Conservation (phyloP, 2,797 vertebrate genomes). For the Poeciliopsis paucimaculata region DNA sequence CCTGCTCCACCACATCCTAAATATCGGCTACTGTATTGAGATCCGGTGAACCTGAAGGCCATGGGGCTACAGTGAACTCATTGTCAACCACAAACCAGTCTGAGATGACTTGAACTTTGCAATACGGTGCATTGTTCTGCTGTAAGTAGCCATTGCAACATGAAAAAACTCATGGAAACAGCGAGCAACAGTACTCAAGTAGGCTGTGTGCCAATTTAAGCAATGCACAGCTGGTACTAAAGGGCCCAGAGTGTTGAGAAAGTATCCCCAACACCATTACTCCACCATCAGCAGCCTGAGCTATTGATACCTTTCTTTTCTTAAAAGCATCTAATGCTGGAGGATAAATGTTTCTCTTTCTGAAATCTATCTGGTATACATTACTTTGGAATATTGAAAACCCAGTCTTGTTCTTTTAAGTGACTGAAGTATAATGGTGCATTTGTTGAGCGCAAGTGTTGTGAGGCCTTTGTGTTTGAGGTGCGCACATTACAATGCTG, state of each 20-base stretch:
- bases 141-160: neutral
- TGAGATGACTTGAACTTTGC: neutral
- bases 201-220: neutral
- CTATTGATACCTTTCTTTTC: neutral
- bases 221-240: neutral
- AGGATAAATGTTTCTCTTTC: neutral
- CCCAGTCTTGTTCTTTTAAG: neutral
- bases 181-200: neutral
- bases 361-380: neutral
- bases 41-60: neutral
- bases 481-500: constrained; percentile 29
- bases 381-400: constrained; percentile 3
- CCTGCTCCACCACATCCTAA: neutral
- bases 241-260: neutral
- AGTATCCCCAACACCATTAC: neutral
- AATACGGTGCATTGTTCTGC: neutral
- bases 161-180: neutral
- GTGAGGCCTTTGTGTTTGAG: constrained; percentile 25
- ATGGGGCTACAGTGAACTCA: neutral
- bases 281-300: neutral
- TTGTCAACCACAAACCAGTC: neutral
- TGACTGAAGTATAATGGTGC: constrained; percentile 21
- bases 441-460: constrained; percentile 9
- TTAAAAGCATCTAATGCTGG: neutral
- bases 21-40: neutral